Conservation (phyloP, 2,888 invertebrate species). For the Molanna angustata region DNA sequence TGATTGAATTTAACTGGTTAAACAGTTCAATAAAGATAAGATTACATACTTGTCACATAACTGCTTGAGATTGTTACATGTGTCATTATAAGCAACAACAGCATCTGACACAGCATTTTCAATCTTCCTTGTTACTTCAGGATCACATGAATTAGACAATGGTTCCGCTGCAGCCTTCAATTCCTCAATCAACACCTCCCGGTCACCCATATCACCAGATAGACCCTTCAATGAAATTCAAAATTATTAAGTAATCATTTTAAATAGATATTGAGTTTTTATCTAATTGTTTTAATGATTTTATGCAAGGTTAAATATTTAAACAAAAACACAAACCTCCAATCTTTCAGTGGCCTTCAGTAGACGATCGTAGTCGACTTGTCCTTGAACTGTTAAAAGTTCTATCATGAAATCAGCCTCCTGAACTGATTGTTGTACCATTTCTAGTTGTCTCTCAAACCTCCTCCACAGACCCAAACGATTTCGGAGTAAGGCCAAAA, state of each 20-base stretch:
- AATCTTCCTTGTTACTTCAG: slow-evolving; percentile 69
- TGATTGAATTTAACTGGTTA: too few relatives aligned
- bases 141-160: slow-evolving; percentile 65
- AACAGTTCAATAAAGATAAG: too few relatives aligned
- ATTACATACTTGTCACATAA: slow-evolving; percentile 63
- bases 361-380: slow-evolving; percentile 79
- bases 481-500: slow-evolving; percentile 62
- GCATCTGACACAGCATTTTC: slow-evolving; percentile 75
- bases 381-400: slow-evolving; percentile 76
- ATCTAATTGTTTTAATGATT: not conserved
- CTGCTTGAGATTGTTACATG: slow-evolving; percentile 71
- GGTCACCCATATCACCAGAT: slow-evolving; percentile 70
- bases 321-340: slow-evolving; percentile 60
- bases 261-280: not conserved
- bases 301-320: too few relatives aligned
- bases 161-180: slow-evolving; percentile 69
- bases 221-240: slow-evolving; percentile 57
- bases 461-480: slow-evolving; percentile 71
- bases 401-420: slow-evolving; percentile 89
- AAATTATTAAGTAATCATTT: slow-evolving; percentile 4
- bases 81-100: slow-evolving; percentile 75
- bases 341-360: slow-evolving; percentile 80
- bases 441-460: slow-evolving; percentile 74
- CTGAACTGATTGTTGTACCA: slow-evolving; percentile 77
- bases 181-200: slow-evolving; percentile 71